Evolutionary conservation across 2,113 vertebrate species (phyloP).

Genomic region (Chaetodon auriga): DNA sequence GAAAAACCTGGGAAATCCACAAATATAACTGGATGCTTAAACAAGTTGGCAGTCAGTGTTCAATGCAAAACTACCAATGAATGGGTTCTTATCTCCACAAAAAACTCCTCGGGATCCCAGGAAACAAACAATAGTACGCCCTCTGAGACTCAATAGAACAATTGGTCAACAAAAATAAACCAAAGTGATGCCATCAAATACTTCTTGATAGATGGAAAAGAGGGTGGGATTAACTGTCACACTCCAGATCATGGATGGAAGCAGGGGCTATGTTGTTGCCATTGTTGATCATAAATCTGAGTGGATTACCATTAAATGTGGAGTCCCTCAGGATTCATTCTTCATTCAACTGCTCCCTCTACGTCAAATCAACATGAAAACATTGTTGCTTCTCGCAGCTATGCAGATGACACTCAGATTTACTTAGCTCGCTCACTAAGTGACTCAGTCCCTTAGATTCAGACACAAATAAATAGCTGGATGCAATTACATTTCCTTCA

Average conservation of each 20-base stretch:
- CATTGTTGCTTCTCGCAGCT: neutral
- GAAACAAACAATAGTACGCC: too few relatives aligned
- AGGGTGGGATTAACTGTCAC: neutral
- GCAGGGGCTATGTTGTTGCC: neutral
- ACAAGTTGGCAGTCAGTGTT: too few relatives aligned
- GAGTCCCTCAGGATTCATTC: neutral
- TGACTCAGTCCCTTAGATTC: neutral
- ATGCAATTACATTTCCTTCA: too few relatives aligned
- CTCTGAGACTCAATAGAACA: too few relatives aligned
- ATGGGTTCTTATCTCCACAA: too few relatives aligned
- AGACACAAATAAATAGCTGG: neutral
- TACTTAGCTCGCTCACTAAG: neutral
- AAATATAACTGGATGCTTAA: too few relatives aligned
- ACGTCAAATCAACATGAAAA: neutral
- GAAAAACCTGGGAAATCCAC: too few relatives aligned
- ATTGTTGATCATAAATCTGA: too few relatives aligned
- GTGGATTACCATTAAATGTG: neutral
- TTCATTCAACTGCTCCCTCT: neutral
- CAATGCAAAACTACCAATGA: too few relatives aligned
- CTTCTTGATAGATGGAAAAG: neutral
- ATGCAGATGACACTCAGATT: neutral
- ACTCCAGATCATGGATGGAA: neutral
- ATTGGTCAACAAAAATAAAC: too few relatives aligned
- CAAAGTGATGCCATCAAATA: neutral
- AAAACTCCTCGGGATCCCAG: too few relatives aligned